phyloP scores from a whole-genome alignment of 2,888 invertebrate genomes.

The Trypoxylon attenuatum region DNA sequence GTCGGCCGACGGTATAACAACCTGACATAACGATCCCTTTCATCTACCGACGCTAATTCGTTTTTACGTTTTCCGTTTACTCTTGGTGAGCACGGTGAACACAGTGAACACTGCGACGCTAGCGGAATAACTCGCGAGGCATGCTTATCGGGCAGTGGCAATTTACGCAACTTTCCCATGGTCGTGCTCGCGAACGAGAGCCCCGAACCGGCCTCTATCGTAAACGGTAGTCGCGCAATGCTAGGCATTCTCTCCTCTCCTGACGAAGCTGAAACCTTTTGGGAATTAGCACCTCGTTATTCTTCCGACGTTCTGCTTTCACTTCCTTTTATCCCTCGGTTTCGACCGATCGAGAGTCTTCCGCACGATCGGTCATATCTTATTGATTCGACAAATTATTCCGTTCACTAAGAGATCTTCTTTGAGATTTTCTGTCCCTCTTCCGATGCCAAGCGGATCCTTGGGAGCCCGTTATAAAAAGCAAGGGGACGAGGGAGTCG shows the following conservation, averaged over 20 bases:
- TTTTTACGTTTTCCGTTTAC: constrained; percentile 17
- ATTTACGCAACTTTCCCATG: constrained; percentile 30
- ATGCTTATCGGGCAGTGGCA: constrained; percentile 26
- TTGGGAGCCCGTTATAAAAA: constrained; percentile 31
- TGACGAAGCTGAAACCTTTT: constrained; percentile 2
- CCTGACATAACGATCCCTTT: constrained; percentile 17
- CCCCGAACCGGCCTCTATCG: neutral
- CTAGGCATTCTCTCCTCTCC: constrained; percentile 12
- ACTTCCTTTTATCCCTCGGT: constrained; percentile 2
- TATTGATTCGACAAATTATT: too few species aligned
- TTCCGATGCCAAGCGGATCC: neutral
- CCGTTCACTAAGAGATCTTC: neutral
- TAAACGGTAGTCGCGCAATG: constrained; percentile 11
- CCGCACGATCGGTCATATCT: neutral
- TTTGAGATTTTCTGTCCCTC: constrained; percentile 12
- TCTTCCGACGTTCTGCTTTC: constrained; percentile 16
- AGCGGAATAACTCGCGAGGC: constrained; percentile 5
- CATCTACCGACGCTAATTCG: constrained; percentile 34
- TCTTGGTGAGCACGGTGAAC: neutral
- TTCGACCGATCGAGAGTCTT: constrained; percentile 1
- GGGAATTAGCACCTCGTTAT: constrained; percentile 33
- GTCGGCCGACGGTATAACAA: too few species aligned
- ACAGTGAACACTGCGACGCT: too few species aligned
- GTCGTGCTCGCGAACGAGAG: neutral
- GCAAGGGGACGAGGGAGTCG: constrained; percentile 43